These are phyloP conservation scores for Coranthus polyacanthus DNA, from an alignment of 2,797 vertebrate species.

Conservation along the genomic window DNA sequence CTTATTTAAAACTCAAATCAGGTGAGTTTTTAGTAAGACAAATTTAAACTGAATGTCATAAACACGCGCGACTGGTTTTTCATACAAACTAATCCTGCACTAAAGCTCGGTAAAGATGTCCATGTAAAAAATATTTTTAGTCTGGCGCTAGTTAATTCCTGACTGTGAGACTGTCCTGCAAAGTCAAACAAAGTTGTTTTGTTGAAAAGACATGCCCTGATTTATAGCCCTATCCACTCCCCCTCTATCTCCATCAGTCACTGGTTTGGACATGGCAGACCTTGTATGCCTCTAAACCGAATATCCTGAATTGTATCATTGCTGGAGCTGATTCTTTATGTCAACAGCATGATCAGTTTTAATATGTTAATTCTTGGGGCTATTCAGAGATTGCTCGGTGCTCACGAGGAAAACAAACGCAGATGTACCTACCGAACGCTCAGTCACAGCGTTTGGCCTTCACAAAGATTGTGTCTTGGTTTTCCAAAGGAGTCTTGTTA, in stretches of 20 bases:
- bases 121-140: not conserved
- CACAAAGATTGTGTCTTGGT: slow-evolving; percentile 12
- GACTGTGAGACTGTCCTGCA: slow-evolving; percentile 14
- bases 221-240: slow-evolving; percentile 22
- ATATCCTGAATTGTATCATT: slow-evolving; percentile 7
- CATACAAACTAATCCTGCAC: slow-evolving; percentile 4
- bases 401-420: slow-evolving; percentile 44
- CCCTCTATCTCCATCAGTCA: slow-evolving; percentile 29
- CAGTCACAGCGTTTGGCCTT: slow-evolving; percentile 16
- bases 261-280: slow-evolving; percentile 8
- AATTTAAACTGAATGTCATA: no score
- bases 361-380: not conserved
- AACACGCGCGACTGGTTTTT: slow-evolving; percentile 22
- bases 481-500: slow-evolving; percentile 13
- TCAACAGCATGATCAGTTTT: slow-evolving; percentile 1
- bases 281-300: slow-evolving; percentile 17
- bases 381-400: slow-evolving; percentile 3
- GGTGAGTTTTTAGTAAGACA: slow-evolving; percentile 18
- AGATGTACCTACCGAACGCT: slow-evolving; percentile 42
- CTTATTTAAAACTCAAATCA: slow-evolving; percentile 42
- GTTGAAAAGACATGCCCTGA: slow-evolving; percentile 8
- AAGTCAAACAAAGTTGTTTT: not conserved
- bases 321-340: slow-evolving; percentile 24
- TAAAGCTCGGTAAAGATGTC: not conserved
- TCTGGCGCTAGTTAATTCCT: not conserved